These are phyloP conservation scores for Arctocebus calabarensis DNA, from an alignment of 2,797 vertebrate genomes.

Conservation along the genomic window DNA sequence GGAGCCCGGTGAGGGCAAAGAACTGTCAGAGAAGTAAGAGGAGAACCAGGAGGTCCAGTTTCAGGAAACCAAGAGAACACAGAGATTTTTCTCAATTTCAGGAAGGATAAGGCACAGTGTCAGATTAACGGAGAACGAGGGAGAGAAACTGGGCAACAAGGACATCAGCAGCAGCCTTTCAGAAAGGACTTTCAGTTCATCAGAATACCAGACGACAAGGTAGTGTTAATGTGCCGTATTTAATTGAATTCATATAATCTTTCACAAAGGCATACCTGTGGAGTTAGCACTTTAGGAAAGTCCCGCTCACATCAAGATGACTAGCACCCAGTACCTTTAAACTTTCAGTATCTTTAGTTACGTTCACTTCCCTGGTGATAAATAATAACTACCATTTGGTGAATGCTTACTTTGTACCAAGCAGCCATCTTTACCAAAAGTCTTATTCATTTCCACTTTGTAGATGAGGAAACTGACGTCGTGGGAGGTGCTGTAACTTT, in stretches of 20 bases:
- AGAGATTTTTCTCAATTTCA: constrained; percentile 37
- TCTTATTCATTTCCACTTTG: not conserved
- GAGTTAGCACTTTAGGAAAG: not conserved
- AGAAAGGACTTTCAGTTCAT: not conserved
- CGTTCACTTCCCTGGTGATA: not conserved
- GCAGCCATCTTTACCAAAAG: not conserved
- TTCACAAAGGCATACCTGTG: not conserved
- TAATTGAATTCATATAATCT: not conserved
- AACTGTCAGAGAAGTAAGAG: not conserved
- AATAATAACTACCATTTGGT: not conserved
- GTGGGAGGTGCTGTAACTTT: not conserved
- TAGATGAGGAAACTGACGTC: not conserved
- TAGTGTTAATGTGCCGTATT: not conserved
- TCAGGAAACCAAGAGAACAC: not conserved
- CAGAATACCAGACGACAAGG: not conserved
- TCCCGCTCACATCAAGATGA: not conserved
- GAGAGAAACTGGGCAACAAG: not conserved
- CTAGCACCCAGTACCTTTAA: not conserved
- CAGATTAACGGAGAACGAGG: not conserved
- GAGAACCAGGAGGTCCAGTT: not conserved
- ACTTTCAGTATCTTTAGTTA: not conserved
- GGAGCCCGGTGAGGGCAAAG: not conserved
- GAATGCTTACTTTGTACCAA: not conserved
- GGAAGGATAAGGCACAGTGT: not conserved
- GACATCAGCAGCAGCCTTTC: not conserved